Base-by-base conservation (phyloP, 1,140 invertebrate species). In the Brachionus sp. region DNA sequence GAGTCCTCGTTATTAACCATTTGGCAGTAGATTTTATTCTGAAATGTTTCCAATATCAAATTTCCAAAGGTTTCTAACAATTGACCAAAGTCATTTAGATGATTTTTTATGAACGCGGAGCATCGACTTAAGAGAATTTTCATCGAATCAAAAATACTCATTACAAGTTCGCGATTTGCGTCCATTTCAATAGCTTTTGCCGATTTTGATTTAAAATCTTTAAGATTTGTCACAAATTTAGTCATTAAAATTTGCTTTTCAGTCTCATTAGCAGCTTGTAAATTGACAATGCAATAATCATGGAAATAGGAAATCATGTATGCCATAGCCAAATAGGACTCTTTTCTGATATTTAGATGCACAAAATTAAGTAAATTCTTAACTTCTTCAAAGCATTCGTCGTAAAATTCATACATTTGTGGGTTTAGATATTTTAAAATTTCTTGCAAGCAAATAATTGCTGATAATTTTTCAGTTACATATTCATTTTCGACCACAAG, bases 21-120 rank as follows among this genome's bases (percentile, higher is more conserved):
- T 39, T 80, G 77, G n/a, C 77, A 80, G n/a, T 62, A 80, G 42
- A 80, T 62, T 44, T 80, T 80, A 35, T 80, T 80, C 29, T 80
- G 77, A 80, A 80, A 80, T 23, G 77, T 44, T 42, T 80, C 77
- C 12, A 80, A 37, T 19, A 80, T 66, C 37, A 80, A 66, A 62
- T 80, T 80, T 12, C 62, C 62, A 57, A 62, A 66, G 1, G 77
- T 39, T 39, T 80, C 77, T n/a, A 80, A 13, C n/a, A 39, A 39
- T 25, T 57, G 16, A 12, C 16, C 35, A 80, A 80, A 66, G n/a
- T 80, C 77, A 53, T 7, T 35, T 9, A 80, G 62, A 39, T 80
- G 50, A 7, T 10, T 42, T 29, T 44, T 57, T 9, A 80, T 80
- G 10, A 80, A 80, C 12, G 77, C 5, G 2, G 77, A 50, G 62